Percentiles rank a stretch among this genome's conserved stretches.
Evolutionary conservation across 2,888 invertebrate species (phyloP).

Genomic region (Artemia sinica): DNA sequence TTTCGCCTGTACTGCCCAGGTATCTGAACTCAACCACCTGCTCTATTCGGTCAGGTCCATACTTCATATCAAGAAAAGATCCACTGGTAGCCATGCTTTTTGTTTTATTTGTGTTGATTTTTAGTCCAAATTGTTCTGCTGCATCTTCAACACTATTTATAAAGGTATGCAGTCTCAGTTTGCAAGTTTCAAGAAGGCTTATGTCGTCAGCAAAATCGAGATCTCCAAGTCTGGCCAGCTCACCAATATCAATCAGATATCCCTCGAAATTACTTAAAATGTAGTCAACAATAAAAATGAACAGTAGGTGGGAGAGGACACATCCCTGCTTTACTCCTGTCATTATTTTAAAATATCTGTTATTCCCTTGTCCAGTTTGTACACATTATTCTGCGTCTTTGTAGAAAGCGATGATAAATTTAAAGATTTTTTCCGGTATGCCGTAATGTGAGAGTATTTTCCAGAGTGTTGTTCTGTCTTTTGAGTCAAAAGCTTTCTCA

Average conservation of each 20-base stretch:
- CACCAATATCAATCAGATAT: slow-evolving; percentile 2
- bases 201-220: neutral
- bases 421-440: no score
- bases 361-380: neutral
- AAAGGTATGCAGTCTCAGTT: no score
- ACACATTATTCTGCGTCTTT: neutral
- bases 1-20: no score
- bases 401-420: neutral
- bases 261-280: neutral
- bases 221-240: neutral
- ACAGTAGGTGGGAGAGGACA: neutral
- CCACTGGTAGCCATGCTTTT: no score
- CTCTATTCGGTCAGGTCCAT: no score
- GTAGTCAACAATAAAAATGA: slow-evolving; percentile 9
- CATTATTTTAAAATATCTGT: neutral
- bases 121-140: no score
- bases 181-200: neutral
- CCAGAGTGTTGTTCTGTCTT: neutral
- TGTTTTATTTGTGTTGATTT: no score
- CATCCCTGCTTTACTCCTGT: neutral
- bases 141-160: no score
- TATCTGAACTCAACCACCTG: no score
- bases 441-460: no score
- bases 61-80: no score
- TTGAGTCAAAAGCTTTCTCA: neutral